Evolutionary conservation across 2,113 vertebrate genomes (phyloP), one percentile per base, ranked within the genome.

Genomic region (Callaeas wilsoni): DNA sequence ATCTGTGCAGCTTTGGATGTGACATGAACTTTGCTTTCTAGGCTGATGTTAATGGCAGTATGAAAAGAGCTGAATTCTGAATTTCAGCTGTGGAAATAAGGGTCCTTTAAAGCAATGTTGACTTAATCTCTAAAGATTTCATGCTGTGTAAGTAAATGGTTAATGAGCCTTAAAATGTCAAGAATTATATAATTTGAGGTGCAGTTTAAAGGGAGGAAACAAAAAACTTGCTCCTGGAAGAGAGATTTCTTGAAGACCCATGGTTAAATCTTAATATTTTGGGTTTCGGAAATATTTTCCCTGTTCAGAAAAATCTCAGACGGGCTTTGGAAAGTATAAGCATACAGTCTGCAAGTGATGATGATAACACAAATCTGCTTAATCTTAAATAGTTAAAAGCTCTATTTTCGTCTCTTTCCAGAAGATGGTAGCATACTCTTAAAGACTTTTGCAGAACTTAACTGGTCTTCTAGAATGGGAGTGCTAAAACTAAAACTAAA

Each of bases 391-490:
- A 70, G n/a, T 56, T 78, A 73, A 78, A 84, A 56, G 2, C 4
- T 62, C 39, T 52, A 69, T 83, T 90, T 89, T 90, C 79, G 10
- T 32, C 5, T 32, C 37, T 80, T 84, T 78, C 97, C 98, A 98
- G 97, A 90, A 98, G 98, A 93, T 98, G 98, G 97, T 97, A 95
- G 42, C 74, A 94, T 46, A 92, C 67, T 47, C 32, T 39, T 47
- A 90, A 73, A 92, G 68, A 15, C 42, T 83, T 57, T 37, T 41
- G 32, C 37, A 70, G 16, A 50, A 35, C 10, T 25, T 78, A 68
- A 14, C 7, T 10, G 39, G 9, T 26, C 17, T 70, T 80, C 15
- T 9, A 75, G 6, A 44, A 6, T 46, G 9, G 5, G 26, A 84
- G 5, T 52, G 8, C 16, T 84, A 75, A 63, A 82, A 37, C 27